Evolutionary conservation across 2,797 vertebrate species (phyloP), one percentile per base, ranked within the genome.

Genomic region (Poecilia picta): DNA sequence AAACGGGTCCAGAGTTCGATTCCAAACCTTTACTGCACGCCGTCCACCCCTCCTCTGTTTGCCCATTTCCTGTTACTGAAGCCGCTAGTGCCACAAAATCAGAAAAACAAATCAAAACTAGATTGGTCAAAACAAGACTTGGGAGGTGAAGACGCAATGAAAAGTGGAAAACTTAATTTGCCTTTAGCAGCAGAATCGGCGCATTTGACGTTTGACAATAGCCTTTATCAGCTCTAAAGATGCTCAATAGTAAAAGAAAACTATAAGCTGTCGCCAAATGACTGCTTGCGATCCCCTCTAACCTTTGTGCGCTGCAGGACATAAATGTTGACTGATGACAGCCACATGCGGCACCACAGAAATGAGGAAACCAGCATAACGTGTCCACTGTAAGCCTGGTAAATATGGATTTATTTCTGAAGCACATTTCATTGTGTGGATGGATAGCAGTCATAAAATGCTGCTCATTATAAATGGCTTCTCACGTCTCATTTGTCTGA

Each of bases 401-500:
- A 59, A 85, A 81, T 33, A 66, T 74, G 68, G 70, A 55, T 74
- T 55, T 77, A 76, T 77, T n/a, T 79, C 72, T 74, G 75, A 74
- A 80, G 84, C 83, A 87, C 64, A 66, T 86, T 85, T 78, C 31
- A 12, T 85, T 89, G 70, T 81, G 84, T 88, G 80, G 89, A 89
- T 84, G 72, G 73, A 84, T 51, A 51, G 64, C 47, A 36, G 72
- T 75, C 78, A 55, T 85, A 74, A 87, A 86, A 78, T 79, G 57
- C 39, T 75, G 68, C 43, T 82, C 47, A 79, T 80, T 87, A 86
- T 89, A 89, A 91, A 89, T 84, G 83, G 81, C 83, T 83, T 83
- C 78, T 84, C 73, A 71, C 83, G 85, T 88, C 84, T 90, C 82
- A 82, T 89, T 91, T 87, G 76, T 76, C 89, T 81, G 64, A 55